Base-by-base conservation (phyloP, 2,888 invertebrate species). In the Heliconius cydno region DNA sequence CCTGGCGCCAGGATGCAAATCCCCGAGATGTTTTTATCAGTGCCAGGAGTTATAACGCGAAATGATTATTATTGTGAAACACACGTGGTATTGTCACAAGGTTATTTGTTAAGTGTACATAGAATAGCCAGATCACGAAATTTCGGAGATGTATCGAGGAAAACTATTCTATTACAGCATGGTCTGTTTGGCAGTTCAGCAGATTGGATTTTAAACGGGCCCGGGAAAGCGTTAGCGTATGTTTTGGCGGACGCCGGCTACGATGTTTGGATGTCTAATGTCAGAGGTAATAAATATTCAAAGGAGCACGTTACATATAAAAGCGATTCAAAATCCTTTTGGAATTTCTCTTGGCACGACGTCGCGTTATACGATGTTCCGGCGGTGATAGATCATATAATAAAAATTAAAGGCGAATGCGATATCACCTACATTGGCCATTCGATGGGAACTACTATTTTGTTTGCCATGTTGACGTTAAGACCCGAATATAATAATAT, bases 351-450 rank as follows among this genome's bases (percentile, higher is more conserved):
- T 83, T 99, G 97, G 97, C 97, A 99, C 85, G 98, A 99, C 90
- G 97, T 98, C 93, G 98, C 97, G 0, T 84, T 96, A 7, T 96
- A 97, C 87, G 99, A 99, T 91, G 87, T 99, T n/a, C 98, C 99
- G 2, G 97, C 98, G 0, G 96, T 96, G 84, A 96, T 99, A 76
- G 97, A 98, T 87, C 96, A 97, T 80, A 92, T 95, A 22, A 83
- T 89, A 30, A 86, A 88, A 15, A 76, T 87, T 0, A 94, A 94
- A 86, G 91, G 90, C n/a, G 76, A 84, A 6, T 85, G 84, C 28
- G 86, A 91, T 82, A 90, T 95, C 19, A 95, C 96, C 77, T 99
- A 98, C 89, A 95, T 98, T 34, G 99, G 99, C 0, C 98, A 99
- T 90, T 98, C 98, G 0, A 98, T 99, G 97, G 99, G 98, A 1